Evolutionary conservation across 2,797 vertebrate species (phyloP), one percentile per base, ranked within the genome.

Genomic region (Poeciliopsis infans): DNA sequence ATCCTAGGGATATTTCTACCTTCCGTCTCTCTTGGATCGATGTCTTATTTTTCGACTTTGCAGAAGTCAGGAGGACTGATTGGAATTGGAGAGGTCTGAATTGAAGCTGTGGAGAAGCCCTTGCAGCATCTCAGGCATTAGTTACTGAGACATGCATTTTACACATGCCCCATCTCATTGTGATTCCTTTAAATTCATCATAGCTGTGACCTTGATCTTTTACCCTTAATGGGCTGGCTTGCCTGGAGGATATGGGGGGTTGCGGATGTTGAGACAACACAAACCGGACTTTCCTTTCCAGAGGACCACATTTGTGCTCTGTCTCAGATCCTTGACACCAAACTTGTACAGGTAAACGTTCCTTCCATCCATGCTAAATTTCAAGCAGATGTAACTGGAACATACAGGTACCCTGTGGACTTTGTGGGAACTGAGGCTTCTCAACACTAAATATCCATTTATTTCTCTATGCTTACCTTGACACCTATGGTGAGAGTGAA

Each of bases 31-130:
- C 36, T 75, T 8, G 2, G 79, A 88, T 90, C 74, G 31, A 85
- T 91, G 86, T 81, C 80, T 80, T 85, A 78, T 82, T 79, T 88
- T 88, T 20, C 53, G 2, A 79, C 79, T 87, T 88, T 90, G 77
- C 81, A 82, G 79, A 85, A 88, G 81, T 84, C 81, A 70, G 79
- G 68, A 74, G 47, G 82, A 79, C 74, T 82, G 86, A 89, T 83
- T 89, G 83, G 79, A 92, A 86, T 59, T 82, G 74, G 77, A 91
- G 82, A 79, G 82, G 83, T 69, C 61, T 79, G 80, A 51, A 55
- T 16, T 78, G 83, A 88, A 78, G 53, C 61, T 7, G 28, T 74
- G 76, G 74, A 71, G 83, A 82, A 86, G 87, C 74, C 49, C 79
- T 81, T 73, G 73, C 69, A n/a, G 82, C 47, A 45, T 31, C 46